Base-by-base conservation (phyloP, 2,113 vertebrate genomes). In the Neodontobutis hainanensis region DNA sequence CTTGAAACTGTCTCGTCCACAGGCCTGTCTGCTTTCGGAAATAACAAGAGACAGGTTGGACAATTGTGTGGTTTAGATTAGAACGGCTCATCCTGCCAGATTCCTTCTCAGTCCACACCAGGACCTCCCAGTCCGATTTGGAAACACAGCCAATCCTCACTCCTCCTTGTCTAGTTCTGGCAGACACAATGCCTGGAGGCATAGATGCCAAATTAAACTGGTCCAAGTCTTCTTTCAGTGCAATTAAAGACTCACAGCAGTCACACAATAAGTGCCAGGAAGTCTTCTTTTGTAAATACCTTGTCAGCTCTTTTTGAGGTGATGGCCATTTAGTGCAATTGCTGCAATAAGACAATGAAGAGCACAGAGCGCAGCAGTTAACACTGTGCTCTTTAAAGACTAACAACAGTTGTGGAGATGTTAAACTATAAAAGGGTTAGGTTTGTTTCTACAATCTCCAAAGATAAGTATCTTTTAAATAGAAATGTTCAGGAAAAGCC, bases 161-260 rank as follows among this genome's bases (percentile, higher is more conserved):
- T 73, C 63, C 55, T 75, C 43, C 36, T 80, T 53, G 59, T 74
- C 63, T 85, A 45, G 14, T 56, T 38, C 64, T 85, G 75, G 83
- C 85, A 83, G 65, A 75, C 51, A 48, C 5, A 36, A 64, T 38
- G 44, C 68, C 59, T 65, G 46, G 58, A 35, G 78, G 57, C 35
- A 55, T 66, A 27, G 79, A 79, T 69, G 80, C 84, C 88, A 88
- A 60, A 66, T 55, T 55, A 68, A 81, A 64, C 51, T 8, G 40
- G 65, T 81, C 75, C 58, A 75, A 85, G 80, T 73, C 76, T 76
- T 64, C 67, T 83, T 80, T 72, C 50, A 76, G 65, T 80, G 78
- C 73, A 90, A 86, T 87, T 85, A 72, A 70, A 86, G 88, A 84
- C 82, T 73, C 80, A 61, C 76, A 61, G 72, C 65, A 62, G 56